Conservation (phyloP, 2,113 vertebrate species). For the Rostratula benghalensis region DNA sequence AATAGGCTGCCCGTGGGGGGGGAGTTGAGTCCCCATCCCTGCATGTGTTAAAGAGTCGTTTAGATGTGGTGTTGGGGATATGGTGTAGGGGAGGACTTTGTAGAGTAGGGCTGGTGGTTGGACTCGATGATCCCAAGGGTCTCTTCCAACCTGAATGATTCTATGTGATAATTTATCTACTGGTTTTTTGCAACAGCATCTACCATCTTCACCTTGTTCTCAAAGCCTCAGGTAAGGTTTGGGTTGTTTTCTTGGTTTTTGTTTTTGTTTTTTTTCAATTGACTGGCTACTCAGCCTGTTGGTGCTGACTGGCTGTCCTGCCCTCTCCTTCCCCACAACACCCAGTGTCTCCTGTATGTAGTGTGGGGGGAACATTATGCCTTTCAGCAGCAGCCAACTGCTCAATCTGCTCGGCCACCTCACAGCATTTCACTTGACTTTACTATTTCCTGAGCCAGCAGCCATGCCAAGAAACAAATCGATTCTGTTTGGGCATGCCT, state of each 20-base stretch:
- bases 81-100: no score
- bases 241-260: no score
- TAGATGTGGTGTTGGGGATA: no score
- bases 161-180: not conserved
- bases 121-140: no score
- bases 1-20: no score
- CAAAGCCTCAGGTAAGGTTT: not conserved
- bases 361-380: not conserved
- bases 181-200: rapidly evolving
- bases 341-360: rapidly evolving
- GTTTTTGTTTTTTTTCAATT: not conserved
- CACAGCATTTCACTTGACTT: not conserved
- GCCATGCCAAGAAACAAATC: not conserved
- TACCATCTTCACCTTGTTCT: not conserved
- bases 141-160: no score
- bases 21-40: no score
- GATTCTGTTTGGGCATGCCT: not conserved
- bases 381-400: not conserved
- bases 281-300: not conserved
- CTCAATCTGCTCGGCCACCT: not conserved
- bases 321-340: not conserved
- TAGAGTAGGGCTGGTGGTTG: no score
- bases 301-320: not conserved
- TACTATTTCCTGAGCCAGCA: not conserved
- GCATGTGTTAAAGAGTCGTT: no score